Percentiles rank a stretch among this genome's conserved stretches.
Conservation (phyloP, 2,888 invertebrate genomes). For the Abrostola triplasia region DNA sequence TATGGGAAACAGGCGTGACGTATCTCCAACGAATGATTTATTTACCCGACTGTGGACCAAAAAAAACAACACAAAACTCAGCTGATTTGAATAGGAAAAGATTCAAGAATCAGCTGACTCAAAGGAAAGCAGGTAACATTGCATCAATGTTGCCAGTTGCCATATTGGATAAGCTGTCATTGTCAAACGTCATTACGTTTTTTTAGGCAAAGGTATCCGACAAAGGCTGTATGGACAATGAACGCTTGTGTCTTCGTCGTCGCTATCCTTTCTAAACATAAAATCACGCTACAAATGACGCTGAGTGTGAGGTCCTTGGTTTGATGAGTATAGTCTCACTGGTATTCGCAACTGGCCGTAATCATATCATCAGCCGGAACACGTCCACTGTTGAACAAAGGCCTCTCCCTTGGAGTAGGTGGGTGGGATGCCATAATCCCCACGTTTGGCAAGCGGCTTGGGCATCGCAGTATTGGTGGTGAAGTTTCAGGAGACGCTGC, state of each 20-base stretch:
- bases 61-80: constrained; percentile 12
- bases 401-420: too few relatives aligned
- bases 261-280: not conserved
- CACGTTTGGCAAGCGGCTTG: too few relatives aligned
- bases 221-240: not conserved
- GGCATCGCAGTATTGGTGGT: too few relatives aligned
- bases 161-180: not conserved
- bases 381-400: too few relatives aligned
- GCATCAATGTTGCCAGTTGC: not conserved
- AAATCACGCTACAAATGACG: not conserved
- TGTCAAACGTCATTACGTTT: constrained; percentile 4
- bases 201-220: constrained; percentile 6
- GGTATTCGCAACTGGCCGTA: too few relatives aligned
- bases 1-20: constrained; percentile 2
- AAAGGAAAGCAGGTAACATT: constrained; percentile 20
- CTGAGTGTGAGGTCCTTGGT: too few relatives aligned
- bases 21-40: not conserved
- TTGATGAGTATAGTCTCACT: too few relatives aligned
- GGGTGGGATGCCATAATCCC: too few relatives aligned
- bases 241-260: not conserved
- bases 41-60: not conserved
- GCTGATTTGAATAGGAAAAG: constrained; percentile 28
- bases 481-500: too few relatives aligned
- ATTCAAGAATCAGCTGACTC: constrained; percentile 26
- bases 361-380: too few relatives aligned